These are phyloP conservation scores for Sorex maritimensis DNA, from an alignment of 2,797 vertebrate species.

Conservation along the genomic window DNA sequence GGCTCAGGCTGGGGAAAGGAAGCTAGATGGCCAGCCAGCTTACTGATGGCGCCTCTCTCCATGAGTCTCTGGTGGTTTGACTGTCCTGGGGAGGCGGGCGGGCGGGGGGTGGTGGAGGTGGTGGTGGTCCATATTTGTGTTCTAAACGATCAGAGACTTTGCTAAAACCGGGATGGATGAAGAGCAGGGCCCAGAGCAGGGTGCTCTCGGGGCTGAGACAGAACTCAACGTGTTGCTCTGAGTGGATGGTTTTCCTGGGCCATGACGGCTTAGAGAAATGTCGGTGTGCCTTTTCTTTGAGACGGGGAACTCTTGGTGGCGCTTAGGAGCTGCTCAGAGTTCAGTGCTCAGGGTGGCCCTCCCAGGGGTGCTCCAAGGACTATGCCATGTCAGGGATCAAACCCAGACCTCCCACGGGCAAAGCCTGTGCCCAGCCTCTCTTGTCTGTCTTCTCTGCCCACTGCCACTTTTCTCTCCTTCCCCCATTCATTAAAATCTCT, in stretches of 20 bases:
- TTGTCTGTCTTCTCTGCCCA: neutral
- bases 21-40: neutral
- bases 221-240: neutral
- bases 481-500: neutral
- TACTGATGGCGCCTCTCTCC: neutral
- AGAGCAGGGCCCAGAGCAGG: neutral
- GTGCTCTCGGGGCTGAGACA: neutral
- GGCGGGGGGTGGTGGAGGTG: too few species aligned
- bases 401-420: too few species aligned
- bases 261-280: neutral
- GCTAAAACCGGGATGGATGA: neutral
- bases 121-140: neutral
- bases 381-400: too few species aligned
- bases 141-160: neutral
- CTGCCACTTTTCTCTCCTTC: neutral
- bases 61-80: neutral
- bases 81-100: neutral
- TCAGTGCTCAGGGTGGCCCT: too few species aligned
- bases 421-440: too few species aligned
- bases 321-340: too few species aligned
- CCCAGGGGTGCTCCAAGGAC: too few species aligned
- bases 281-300: neutral
- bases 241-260: neutral
- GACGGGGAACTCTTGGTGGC: too few species aligned
- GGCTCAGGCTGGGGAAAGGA: slow-evolving; percentile 26